phyloP scores from a whole-genome alignment of 2,888 invertebrate genomes.

The Macrophya alboannulata region DNA sequence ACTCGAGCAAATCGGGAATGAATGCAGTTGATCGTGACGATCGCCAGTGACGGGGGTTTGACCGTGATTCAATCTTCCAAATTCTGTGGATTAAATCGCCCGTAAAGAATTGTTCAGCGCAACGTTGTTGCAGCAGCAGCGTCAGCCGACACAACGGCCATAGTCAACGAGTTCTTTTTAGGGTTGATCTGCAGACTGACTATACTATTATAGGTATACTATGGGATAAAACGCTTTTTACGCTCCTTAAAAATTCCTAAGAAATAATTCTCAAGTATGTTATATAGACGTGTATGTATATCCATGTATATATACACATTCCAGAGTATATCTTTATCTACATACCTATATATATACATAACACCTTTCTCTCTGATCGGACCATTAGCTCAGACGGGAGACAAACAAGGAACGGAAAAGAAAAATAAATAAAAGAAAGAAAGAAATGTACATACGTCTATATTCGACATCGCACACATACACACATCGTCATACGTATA shows the following conservation, averaged over 20 bases:
- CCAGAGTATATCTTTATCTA: not conserved
- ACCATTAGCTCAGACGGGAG: not conserved
- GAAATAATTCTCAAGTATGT: not conserved
- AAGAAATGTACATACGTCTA: not conserved
- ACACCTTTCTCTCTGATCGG: conserved; percentile 30
- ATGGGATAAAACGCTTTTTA: not conserved
- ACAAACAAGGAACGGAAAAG: not conserved
- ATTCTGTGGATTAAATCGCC: conserved; percentile 58
- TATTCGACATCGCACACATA: not conserved
- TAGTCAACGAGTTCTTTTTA: not conserved
- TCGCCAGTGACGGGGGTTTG: conserved; percentile 37
- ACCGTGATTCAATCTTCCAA: conserved; percentile 63
- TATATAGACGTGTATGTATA: not conserved
- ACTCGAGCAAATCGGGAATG: conserved; percentile 67
- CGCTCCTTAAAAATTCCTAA: not conserved
- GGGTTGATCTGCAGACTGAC: not conserved
- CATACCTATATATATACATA: not conserved
- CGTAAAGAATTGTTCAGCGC: conserved; percentile 41
- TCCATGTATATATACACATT: not conserved
- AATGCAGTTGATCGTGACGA: conserved; percentile 65
- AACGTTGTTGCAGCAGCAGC: not conserved
- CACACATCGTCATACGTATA: not conserved
- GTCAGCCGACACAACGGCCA: not conserved
- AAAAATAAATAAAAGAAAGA: not conserved
- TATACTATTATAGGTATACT: not conserved